Evolutionary conservation across 2,797 vertebrate genomes (phyloP).

Genomic region (Sibirionetta formosa): DNA sequence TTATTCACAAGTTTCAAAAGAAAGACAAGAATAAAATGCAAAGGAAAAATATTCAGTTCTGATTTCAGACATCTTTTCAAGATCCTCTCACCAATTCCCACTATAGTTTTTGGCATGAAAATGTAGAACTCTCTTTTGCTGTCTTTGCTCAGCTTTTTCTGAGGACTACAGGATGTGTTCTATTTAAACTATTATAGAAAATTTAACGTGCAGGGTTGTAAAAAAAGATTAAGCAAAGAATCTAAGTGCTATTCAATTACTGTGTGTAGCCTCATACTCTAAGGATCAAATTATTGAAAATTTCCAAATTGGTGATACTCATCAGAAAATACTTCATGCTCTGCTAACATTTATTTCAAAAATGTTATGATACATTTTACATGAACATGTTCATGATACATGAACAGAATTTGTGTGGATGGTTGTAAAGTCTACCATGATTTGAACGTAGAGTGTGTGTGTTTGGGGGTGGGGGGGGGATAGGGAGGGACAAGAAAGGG

Average conservation of each 20-base stretch:
- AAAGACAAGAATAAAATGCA: background rate
- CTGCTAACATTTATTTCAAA: background rate
- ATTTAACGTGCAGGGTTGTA: fast-evolving
- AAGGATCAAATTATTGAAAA: background rate
- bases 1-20: background rate
- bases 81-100: background rate
- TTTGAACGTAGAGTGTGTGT: background rate
- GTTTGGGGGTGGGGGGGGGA: no score
- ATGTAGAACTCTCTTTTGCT: background rate
- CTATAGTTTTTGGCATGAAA: background rate
- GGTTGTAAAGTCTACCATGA: background rate
- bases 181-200: background rate
- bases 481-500: background rate
- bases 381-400: background rate
- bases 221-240: background rate
- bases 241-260: background rate
- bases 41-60: background rate
- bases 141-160: background rate
- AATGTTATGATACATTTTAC: background rate
- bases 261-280: background rate
- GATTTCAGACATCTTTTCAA: background rate
- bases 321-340: fast-evolving
- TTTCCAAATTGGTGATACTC: background rate
- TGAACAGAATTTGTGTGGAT: background rate
- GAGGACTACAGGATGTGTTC: background rate